Base-by-base conservation (phyloP, 1,140 invertebrate genomes). In the Drosophila guanche region DNA sequence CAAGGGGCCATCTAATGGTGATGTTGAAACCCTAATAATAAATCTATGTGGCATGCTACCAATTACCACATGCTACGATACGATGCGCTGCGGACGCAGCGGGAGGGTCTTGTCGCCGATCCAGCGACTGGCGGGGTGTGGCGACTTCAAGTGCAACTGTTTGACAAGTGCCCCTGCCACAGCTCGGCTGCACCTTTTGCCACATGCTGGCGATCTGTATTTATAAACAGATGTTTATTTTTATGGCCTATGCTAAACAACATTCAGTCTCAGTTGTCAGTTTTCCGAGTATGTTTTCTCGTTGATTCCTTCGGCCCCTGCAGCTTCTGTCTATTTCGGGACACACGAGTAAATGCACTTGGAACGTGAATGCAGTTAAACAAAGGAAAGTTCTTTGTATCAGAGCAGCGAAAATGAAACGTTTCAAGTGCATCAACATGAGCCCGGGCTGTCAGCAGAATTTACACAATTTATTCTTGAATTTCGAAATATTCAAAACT, bases 31-130 rank as follows among this genome's bases (percentile, higher is more conserved):
- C 51, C 66, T 74, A 10, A 12, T 37, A 27, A 86, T 80, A 85
- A 86, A 85, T 88, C 71, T 66, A 55, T 22, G 52, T 40, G 41
- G 25, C 22, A 40, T 6, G 22, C 7, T 20, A 41, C 78, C 84
- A 88, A 86, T 86, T 86, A 86, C 83, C 83, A 86, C 83, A 86
- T 86, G 83, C 83, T 66, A 83, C 83, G 83, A 57, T 83, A 63
- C 47, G 33, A 10, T 10, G 4, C 3, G 3, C 4, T 66, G 61
- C 69, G 73, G 45, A 33, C 81, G 70, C 83, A 75, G 79, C 83
- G 80, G 83, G 83, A 86, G 83, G 75, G 52, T 70, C 57, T 20
- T 62, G 56, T 65, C 61, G 14, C 0, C 33, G 10, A 37, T 37
- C 33, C 33, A 37, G 16, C 16, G 16, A 20, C 16, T 20, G 16